Conservation (phyloP, 2,888 invertebrate species). For the Loripinus fragilis region DNA sequence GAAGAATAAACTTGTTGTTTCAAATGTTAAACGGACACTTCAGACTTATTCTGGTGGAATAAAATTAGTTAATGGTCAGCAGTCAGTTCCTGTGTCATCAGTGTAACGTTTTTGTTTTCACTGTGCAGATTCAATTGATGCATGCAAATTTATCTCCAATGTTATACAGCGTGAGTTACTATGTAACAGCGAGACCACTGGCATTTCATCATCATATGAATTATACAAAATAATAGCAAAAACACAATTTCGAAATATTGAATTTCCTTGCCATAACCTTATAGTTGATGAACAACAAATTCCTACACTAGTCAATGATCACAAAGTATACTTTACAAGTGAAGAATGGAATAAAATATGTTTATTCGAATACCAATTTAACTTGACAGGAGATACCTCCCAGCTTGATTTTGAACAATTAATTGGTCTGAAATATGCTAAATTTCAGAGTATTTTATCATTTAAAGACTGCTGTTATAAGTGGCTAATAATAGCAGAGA, state of each 20-base stretch:
- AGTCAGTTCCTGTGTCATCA: too few relatives aligned
- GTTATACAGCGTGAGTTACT: background rate
- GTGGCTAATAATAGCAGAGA: background rate
- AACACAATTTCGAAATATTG: background rate
- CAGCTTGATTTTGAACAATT: background rate
- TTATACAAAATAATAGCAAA: background rate
- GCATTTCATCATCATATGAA: background rate
- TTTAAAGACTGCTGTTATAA: background rate
- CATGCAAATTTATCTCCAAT: background rate
- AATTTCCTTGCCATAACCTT: background rate
- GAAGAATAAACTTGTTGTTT: too few relatives aligned
- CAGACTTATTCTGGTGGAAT: too few relatives aligned
- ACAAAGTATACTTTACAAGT: background rate
- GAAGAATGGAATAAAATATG: background rate
- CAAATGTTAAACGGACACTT: too few relatives aligned
- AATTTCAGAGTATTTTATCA: background rate
- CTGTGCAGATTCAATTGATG: background rate
- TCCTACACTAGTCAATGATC: background rate
- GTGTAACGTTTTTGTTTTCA: background rate
- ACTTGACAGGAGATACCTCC: background rate
- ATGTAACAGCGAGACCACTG: background rate
- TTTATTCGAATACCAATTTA: background rate
- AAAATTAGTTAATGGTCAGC: too few relatives aligned
- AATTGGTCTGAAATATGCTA: background rate
- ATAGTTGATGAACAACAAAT: background rate